These are phyloP conservation scores for Muscicapa comitata DNA, from an alignment of 2,797 vertebrate genomes.

Conservation along the genomic window DNA sequence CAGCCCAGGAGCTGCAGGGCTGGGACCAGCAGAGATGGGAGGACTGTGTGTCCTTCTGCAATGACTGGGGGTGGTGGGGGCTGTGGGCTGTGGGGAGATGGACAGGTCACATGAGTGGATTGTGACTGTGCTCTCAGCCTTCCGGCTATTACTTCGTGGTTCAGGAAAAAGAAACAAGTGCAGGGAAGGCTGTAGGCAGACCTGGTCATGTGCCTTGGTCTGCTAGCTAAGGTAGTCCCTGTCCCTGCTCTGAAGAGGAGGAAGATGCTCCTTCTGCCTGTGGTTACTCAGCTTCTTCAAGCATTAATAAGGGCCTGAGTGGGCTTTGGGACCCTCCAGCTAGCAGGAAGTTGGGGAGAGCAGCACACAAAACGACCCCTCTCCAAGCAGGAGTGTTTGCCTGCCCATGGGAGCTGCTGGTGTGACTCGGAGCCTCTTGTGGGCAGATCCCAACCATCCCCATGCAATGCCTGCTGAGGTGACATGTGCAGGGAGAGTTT, in stretches of 20 bases:
- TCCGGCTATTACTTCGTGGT: neutral
- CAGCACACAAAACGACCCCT: neutral
- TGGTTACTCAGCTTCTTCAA: neutral
- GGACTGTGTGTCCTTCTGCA: neutral
- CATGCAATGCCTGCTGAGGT: fast-evolving
- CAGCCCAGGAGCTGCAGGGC: neutral
- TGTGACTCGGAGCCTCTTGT: fast-evolving
- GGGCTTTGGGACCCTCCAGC: neutral
- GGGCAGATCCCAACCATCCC: neutral
- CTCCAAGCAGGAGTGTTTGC: neutral
- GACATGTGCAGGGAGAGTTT: neutral
- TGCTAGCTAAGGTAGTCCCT: neutral
- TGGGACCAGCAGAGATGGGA: neutral
- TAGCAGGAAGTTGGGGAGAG: neutral
- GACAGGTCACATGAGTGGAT: too few species aligned
- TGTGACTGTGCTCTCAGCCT: neutral
- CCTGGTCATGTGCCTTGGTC: fast-evolving
- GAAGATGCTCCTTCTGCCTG: neutral
- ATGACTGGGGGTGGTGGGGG: too few species aligned
- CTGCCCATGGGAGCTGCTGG: neutral
- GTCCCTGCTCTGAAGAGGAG: neutral
- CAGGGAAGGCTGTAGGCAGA: neutral
- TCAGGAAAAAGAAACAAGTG: neutral
- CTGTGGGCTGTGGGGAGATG: neutral
- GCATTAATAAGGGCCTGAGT: neutral